A percentile compares a stretch with the other conserved stretches of the same genome.
Conservation (phyloP, 2,113 vertebrate species). For the Ia io region DNA sequence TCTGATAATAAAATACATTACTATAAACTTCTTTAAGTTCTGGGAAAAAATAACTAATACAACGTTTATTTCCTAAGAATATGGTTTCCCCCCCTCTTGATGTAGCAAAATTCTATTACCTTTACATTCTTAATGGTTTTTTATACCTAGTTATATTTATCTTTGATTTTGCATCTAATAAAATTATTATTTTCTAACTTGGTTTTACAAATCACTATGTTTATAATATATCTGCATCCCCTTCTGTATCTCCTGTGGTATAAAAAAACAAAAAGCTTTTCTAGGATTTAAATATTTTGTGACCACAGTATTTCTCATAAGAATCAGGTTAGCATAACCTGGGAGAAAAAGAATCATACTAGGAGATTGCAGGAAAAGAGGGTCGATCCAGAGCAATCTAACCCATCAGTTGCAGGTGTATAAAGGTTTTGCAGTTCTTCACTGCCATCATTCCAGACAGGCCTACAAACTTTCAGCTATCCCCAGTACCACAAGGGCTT, state of each 20-base stretch:
- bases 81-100: not conserved
- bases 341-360: not conserved
- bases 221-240: not conserved
- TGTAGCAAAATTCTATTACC: slow-evolving; percentile 32
- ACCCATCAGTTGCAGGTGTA: not conserved
- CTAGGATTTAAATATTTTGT: not conserved
- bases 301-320: not conserved
- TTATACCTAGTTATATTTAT: slow-evolving; percentile 58
- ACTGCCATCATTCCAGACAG: not conserved
- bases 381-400: not conserved
- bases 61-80: slow-evolving; percentile 50
- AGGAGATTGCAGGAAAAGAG: not conserved
- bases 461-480: not conserved
- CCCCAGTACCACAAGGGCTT: not conserved
- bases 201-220: slow-evolving; percentile 44
- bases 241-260: not conserved
- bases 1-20: slow-evolving; percentile 52
- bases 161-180: slow-evolving; percentile 35
- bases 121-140: slow-evolving; percentile 19
- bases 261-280: not conserved
- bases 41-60: slow-evolving; percentile 60
- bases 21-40: slow-evolving; percentile 68
- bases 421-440: not conserved
- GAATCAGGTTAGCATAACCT: not conserved
- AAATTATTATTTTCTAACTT: slow-evolving; percentile 50